A percentile compares a stretch with the other conserved stretches of the same genome.
Conservation (phyloP, 2,888 invertebrate species). For the Hypena proboscidalis region DNA sequence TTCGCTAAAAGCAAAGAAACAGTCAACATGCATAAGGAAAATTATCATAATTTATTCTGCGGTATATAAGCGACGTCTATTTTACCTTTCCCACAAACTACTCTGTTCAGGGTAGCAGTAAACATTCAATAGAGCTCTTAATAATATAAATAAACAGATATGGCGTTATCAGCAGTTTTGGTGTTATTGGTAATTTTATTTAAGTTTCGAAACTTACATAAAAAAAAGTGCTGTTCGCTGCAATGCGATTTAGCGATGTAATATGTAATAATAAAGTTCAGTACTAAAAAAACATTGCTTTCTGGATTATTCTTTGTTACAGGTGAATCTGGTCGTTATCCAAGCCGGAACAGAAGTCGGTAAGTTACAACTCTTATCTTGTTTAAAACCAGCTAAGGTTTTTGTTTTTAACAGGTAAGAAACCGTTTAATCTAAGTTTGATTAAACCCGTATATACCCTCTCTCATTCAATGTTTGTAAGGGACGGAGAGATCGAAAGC, state of each 20-base stretch:
- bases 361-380: no score
- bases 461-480: no score
- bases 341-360: constrained; percentile 21
- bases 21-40: constrained; percentile 21
- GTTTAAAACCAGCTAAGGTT: no score
- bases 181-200: constrained; percentile 20
- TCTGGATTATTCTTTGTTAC: constrained; percentile 7
- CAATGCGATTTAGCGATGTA: no score
- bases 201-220: neutral
- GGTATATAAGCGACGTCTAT: constrained; percentile 42
- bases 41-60: constrained; percentile 37
- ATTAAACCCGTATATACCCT: no score
- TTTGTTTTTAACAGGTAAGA: no score
- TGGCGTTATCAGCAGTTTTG: constrained; percentile 25
- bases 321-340: constrained; percentile 31
- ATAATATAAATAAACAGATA: constrained; percentile 11
- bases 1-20: constrained; percentile 14
- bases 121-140: constrained; percentile 18
- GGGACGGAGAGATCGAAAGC: no score
- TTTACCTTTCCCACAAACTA: constrained; percentile 30
- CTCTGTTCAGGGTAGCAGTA: constrained; percentile 19
- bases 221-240: neutral
- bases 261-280: no score
- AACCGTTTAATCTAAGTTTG: no score
- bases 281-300: no score